Conservation (phyloP, 1,140 invertebrate genomes). For the Pseudobourletiella spinata region DNA sequence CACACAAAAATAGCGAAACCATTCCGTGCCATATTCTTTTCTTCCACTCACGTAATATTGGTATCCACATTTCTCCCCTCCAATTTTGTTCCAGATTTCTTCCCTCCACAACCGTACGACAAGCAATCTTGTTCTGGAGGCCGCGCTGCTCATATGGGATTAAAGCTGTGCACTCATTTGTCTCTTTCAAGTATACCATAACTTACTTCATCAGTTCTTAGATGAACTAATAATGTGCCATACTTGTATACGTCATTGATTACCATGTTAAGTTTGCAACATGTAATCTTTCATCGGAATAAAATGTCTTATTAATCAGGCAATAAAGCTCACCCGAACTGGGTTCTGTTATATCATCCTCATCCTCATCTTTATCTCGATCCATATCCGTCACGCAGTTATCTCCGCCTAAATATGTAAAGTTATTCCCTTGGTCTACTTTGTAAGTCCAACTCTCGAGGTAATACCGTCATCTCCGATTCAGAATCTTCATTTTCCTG, state of each 20-base stretch:
- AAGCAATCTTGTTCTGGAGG: neutral
- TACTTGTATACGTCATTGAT: no score
- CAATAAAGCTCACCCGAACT: neutral
- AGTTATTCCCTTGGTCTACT: neutral
- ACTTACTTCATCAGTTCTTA: no score
- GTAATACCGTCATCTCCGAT: neutral
- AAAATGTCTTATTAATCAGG: no score
- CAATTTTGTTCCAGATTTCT: neutral
- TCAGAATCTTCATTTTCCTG: constrained; percentile 11
- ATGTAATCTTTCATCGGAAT: no score
- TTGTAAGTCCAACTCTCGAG: neutral
- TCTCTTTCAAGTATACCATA: no score
- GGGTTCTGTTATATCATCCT: constrained; percentile 12
- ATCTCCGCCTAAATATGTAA: neutral
- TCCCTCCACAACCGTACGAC: no score
- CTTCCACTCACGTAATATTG: neutral
- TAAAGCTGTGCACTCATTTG: constrained; percentile 17
- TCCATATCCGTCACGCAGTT: constrained; percentile 11
- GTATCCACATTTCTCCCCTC: neutral
- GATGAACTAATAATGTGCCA: neutral
- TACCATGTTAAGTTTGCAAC: no score
- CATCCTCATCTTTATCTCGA: constrained; percentile 19
- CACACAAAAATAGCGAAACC: no score
- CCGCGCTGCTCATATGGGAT: constrained; percentile 31
- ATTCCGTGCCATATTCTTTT: neutral